Evolutionary conservation across 2,888 invertebrate genomes (phyloP).

Genomic region (Volucella inanis): DNA sequence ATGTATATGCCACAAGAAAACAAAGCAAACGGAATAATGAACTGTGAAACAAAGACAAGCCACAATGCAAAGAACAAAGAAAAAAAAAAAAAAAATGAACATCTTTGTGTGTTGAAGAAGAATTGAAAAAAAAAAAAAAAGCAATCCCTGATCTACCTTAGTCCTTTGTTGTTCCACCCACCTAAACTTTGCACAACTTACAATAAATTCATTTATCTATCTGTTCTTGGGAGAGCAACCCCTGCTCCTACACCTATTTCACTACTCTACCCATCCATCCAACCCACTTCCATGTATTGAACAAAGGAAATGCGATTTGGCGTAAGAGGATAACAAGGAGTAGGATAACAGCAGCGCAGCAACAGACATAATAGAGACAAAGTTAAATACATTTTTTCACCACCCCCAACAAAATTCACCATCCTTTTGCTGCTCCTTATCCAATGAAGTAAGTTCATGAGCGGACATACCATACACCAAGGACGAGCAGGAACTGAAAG

Average conservation of each 20-base stretch:
- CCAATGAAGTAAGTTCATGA: slow-evolving; percentile 43
- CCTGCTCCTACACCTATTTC: slow-evolving; percentile 9
- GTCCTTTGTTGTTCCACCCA: slow-evolving; percentile 59
- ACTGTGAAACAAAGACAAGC: slow-evolving; percentile 69
- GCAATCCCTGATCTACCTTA: slow-evolving; percentile 67
- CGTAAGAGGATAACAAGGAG: slow-evolving; percentile 52
- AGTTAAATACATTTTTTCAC: slow-evolving; percentile 60
- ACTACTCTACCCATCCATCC: neutral
- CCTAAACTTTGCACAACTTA: slow-evolving; percentile 70
- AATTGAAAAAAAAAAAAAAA: slow-evolving; percentile 14
- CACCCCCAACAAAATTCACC: slow-evolving; percentile 9
- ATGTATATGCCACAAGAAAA: slow-evolving; percentile 29
- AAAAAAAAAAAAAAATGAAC: slow-evolving; percentile 12
- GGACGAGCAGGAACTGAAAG: slow-evolving; percentile 24
- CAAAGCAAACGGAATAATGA: slow-evolving; percentile 68
- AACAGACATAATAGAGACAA: slow-evolving; percentile 73
- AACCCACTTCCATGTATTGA: slow-evolving; percentile 37
- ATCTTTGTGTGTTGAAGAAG: neutral
- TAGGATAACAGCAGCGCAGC: slow-evolving; percentile 50
- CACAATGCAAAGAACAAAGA: slow-evolving; percentile 51
- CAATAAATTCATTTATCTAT: slow-evolving; percentile 74
- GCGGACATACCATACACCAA: slow-evolving; percentile 25
- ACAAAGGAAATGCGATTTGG: slow-evolving; percentile 68
- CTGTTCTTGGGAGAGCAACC: slow-evolving; percentile 54
- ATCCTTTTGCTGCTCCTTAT: slow-evolving; percentile 13